These are phyloP conservation scores for Dexiosoma caninum DNA, from an alignment of 2,888 invertebrate genomes.

Conservation along the genomic window DNA sequence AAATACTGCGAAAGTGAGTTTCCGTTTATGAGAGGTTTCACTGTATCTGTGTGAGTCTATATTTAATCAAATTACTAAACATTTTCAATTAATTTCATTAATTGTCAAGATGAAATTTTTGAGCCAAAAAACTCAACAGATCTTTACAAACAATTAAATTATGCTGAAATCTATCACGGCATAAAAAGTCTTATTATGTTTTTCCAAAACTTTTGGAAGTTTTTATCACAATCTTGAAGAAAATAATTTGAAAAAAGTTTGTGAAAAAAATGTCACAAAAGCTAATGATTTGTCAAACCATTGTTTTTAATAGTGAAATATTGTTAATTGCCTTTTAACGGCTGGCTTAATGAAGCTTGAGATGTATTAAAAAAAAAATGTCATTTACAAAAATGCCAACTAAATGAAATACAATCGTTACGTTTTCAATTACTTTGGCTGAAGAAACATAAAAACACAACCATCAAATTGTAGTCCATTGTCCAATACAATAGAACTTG, in stretches of 20 bases:
- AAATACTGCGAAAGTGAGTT: too few species aligned
- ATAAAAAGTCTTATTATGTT: neutral
- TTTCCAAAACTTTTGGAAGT: neutral
- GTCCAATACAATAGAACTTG: neutral
- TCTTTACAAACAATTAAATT: neutral
- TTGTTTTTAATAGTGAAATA: conserved; percentile 30
- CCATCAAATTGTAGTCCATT: conserved; percentile 10
- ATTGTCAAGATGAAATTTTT: too few species aligned
- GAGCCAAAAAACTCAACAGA: neutral
- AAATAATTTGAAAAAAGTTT: neutral
- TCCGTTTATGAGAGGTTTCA: too few species aligned
- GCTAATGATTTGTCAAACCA: conserved; percentile 23
- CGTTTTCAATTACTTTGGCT: conserved; percentile 55
- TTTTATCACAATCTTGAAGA: neutral
- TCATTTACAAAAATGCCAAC: conserved; percentile 16
- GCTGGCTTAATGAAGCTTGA: conserved; percentile 36
- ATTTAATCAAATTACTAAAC: too few species aligned
- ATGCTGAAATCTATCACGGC: neutral
- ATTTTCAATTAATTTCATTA: too few species aligned
- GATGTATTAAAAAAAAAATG: neutral
- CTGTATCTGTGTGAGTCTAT: too few species aligned
- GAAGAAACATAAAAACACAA: conserved; percentile 18
- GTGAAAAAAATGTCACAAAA: neutral
- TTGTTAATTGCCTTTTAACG: conserved; percentile 49
- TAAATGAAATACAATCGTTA: conserved; percentile 55